Evolutionary conservation across 2,797 vertebrate species (phyloP).

Genomic region (Danio tinwini): DNA sequence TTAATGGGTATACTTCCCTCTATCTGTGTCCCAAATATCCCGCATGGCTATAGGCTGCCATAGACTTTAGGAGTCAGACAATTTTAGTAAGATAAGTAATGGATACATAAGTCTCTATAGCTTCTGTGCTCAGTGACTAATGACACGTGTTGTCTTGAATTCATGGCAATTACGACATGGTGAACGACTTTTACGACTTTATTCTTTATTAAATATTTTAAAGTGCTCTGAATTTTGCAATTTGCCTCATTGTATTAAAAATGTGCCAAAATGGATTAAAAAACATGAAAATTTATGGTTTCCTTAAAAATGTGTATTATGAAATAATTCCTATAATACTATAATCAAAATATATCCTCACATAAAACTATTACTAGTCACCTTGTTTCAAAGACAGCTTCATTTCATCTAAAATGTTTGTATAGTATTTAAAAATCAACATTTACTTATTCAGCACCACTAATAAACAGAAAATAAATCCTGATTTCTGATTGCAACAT

Average conservation of each 20-base stretch:
- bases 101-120: no score
- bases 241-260: not conserved
- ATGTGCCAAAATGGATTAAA: constrained; percentile 12
- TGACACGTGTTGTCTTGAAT: no score
- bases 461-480: not conserved
- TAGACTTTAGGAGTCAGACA: no score
- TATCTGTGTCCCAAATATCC: no score
- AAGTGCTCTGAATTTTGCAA: constrained; percentile 3
- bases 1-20: no score
- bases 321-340: not conserved
- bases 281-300: not conserved
- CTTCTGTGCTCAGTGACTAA: no score
- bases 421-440: not conserved
- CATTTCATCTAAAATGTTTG: not conserved
- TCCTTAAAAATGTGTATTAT: not conserved
- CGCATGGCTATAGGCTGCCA: no score
- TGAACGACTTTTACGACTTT: no score
- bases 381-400: not conserved
- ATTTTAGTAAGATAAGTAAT: no score
- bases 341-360: constrained; percentile 5
- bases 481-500: constrained; percentile 25
- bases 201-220: not conserved
- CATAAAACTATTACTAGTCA: constrained; percentile 10
- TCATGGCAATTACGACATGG: no score
- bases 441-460: not conserved